Evolutionary conservation across 2,113 vertebrate genomes (phyloP).

Genomic region (Notarius lentiginosus): DNA sequence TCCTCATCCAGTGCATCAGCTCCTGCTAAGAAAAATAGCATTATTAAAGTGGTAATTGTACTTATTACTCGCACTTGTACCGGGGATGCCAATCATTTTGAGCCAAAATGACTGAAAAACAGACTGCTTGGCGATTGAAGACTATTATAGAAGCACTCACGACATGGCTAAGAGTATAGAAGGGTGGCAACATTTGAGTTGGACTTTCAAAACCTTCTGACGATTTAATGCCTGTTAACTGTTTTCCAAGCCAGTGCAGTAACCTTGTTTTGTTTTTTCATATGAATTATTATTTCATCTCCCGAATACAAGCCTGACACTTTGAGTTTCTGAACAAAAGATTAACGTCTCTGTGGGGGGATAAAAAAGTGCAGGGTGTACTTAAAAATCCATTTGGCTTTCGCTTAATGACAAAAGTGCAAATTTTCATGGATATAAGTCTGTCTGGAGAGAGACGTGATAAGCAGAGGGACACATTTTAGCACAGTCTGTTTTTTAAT

Average conservation of each 20-base stretch:
- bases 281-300: slow-evolving; percentile 41
- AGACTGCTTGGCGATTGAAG: not conserved
- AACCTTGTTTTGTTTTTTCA: slow-evolving; percentile 33
- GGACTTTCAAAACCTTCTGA: not conserved
- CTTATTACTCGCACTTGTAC: not conserved
- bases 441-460: not conserved
- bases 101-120: not conserved
- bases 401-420: slow-evolving; percentile 37
- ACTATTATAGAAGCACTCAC: not conserved
- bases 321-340: slow-evolving; percentile 42
- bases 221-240: not conserved
- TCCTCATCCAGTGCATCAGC: slow-evolving; percentile 71
- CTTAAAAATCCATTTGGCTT: slow-evolving; percentile 45
- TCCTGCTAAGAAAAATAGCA: slow-evolving; percentile 61
- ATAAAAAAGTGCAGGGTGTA: slow-evolving; percentile 25
- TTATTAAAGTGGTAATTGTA: not conserved
- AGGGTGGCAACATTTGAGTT: not conserved
- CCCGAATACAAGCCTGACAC: slow-evolving; percentile 25
- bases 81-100: not conserved
- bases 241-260: slow-evolving; percentile 9
- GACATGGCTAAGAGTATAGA: not conserved
- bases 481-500: not conserved
- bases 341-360: slow-evolving; percentile 33
- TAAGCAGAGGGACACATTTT: not conserved
- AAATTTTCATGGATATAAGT: not conserved